Evolutionary conservation across 1,140 invertebrate genomes (phyloP).

Genomic region (Cydia splendana): DNA sequence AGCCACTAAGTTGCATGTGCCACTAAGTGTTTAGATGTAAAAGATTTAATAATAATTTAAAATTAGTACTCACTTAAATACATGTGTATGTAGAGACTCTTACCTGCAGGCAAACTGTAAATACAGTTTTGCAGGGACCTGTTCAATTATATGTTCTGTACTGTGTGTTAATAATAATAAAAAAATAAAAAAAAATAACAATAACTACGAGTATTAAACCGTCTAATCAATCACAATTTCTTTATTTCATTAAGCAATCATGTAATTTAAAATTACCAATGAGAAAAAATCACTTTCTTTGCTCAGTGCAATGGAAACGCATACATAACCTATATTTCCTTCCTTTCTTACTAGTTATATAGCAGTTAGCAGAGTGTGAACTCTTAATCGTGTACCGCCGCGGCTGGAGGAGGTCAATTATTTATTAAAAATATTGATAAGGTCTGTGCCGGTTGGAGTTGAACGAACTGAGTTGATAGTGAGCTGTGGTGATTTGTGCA

Average conservation of each 20-base stretch:
- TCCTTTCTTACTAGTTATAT: conserved; percentile 32
- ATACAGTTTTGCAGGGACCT: no score
- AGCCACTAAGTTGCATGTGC: no score
- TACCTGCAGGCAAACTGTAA: no score
- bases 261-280: background rate
- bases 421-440: conserved; percentile 23
- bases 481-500: background rate
- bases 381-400: background rate
- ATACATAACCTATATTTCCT: conserved; percentile 24
- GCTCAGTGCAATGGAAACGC: conserved; percentile 20
- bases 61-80: no score
- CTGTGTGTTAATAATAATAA: no score
- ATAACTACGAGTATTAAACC: background rate
- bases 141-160: no score
- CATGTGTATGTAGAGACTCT: no score
- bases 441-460: conserved; percentile 7
- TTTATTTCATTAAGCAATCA: background rate
- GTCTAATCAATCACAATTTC: background rate
- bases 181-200: no score
- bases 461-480: background rate
- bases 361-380: conserved; percentile 31
- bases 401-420: background rate
- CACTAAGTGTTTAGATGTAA: no score
- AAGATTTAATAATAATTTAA: no score
- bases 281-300: conserved; percentile 29